Evolutionary conservation across 2,113 vertebrate species (phyloP).

Genomic region (Dicaeum eximium): DNA sequence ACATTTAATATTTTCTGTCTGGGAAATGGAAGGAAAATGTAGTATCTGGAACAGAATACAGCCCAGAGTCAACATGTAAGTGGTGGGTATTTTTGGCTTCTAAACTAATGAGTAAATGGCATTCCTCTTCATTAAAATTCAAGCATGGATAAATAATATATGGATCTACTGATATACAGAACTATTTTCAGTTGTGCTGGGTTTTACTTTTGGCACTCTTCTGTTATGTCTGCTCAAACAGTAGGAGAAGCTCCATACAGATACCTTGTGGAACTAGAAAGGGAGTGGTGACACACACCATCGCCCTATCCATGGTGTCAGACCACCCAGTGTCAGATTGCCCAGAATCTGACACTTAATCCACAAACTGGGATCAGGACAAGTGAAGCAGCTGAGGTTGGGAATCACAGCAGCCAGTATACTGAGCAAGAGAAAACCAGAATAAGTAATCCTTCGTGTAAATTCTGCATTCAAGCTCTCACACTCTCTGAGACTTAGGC

Average conservation of each 20-base stretch:
- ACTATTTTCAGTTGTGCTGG: neutral
- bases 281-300: neutral
- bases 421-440: neutral
- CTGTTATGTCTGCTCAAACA: neutral
- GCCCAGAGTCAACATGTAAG: neutral
- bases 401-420: neutral
- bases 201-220: neutral
- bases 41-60: constrained; percentile 9
- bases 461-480: neutral
- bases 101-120: constrained; percentile 17
- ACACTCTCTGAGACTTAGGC: neutral
- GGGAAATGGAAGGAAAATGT: neutral
- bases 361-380: neutral
- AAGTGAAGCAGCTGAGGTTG: neutral
- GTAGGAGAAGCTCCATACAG: neutral
- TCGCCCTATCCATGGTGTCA: neutral
- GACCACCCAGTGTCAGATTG: neutral
- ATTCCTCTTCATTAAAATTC: constrained; percentile 30
- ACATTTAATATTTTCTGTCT: neutral
- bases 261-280: neutral
- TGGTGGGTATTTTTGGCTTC: neutral
- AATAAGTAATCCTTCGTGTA: neutral
- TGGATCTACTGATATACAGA: neutral
- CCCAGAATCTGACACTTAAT: neutral
- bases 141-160: constrained; percentile 30